These are phyloP conservation scores for Calcarius ornatus DNA, from an alignment of 2,113 vertebrate genomes.

Conservation along the genomic window DNA sequence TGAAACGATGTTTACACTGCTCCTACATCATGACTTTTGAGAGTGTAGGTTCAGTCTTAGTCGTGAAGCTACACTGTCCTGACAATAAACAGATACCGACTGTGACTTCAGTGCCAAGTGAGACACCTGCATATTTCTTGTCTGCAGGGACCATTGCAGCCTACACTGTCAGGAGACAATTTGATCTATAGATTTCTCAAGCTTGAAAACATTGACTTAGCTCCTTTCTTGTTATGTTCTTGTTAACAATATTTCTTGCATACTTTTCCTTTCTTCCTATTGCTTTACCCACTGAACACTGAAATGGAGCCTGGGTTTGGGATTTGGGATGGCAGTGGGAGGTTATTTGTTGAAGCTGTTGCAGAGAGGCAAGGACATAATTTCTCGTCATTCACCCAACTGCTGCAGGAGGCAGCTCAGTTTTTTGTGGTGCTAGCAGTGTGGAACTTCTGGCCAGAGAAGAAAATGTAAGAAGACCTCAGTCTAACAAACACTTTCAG, in stretches of 20 bases:
- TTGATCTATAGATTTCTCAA: neutral
- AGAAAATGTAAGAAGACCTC: neutral
- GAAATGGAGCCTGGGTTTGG: neutral
- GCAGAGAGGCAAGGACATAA: neutral
- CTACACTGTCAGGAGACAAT: neutral
- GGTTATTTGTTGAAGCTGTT: neutral
- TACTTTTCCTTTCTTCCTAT: neutral
- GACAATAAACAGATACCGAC: neutral
- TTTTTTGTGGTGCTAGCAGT: fast-evolving
- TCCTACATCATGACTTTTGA: neutral
- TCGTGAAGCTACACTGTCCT: neutral
- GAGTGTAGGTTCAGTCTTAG: neutral
- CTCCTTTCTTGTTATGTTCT: neutral
- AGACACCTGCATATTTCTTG: neutral
- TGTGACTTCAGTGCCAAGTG: neutral
- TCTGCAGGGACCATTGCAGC: neutral
- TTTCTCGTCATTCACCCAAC: neutral
- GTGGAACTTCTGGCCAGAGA: neutral
- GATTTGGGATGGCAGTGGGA: neutral
- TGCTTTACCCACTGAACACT: neutral
- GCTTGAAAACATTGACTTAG: neutral
- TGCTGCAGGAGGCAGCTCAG: neutral
- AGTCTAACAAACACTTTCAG: neutral
- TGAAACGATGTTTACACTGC: neutral
- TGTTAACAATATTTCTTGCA: neutral